These are phyloP conservation scores for Marasmarcha lunaedactyla DNA, from an alignment of 2,888 invertebrate species.

Conservation along the genomic window DNA sequence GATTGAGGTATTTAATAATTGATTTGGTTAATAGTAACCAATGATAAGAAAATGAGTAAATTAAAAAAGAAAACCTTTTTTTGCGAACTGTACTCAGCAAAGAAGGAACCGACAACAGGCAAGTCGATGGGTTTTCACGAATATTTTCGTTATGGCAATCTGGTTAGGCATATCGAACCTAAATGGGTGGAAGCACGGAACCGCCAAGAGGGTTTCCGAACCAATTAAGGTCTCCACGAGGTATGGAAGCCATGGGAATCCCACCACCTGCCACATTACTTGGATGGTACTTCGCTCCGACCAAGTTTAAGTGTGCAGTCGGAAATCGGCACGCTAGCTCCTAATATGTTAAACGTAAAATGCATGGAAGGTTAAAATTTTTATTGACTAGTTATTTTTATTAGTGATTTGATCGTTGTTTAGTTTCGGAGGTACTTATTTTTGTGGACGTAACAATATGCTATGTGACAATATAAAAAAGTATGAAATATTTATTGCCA, in stretches of 20 bases:
- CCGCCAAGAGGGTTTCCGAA: slow-evolving; percentile 61
- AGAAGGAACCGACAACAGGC: too few species aligned
- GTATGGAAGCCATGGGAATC: slow-evolving; percentile 64
- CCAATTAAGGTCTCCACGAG: slow-evolving; percentile 67
- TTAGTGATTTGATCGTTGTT: too few species aligned
- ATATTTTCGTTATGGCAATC: slow-evolving; percentile 60
- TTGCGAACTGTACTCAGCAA: too few species aligned
- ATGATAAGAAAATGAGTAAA: neutral
- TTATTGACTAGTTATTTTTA: too few species aligned
- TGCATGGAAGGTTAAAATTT: neutral
- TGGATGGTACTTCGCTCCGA: slow-evolving; percentile 58
- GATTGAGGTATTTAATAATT: too few species aligned
- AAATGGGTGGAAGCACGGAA: slow-evolving; percentile 58
- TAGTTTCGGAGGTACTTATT: too few species aligned
- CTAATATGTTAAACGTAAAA: too few species aligned
- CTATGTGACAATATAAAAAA: too few species aligned
- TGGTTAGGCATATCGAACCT: slow-evolving; percentile 59
- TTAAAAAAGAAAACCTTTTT: too few species aligned
- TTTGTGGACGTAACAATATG: too few species aligned
- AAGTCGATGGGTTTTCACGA: slow-evolving; percentile 52
- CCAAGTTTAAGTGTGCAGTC: slow-evolving; percentile 15
- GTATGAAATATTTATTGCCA: too few species aligned
- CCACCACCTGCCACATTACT: slow-evolving; percentile 53
- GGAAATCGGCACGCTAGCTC: neutral
- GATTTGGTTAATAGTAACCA: too few species aligned